These are phyloP conservation scores for Chaetoderma sp. DNA, from an alignment of 2,888 invertebrate genomes.

Conservation along the genomic window DNA sequence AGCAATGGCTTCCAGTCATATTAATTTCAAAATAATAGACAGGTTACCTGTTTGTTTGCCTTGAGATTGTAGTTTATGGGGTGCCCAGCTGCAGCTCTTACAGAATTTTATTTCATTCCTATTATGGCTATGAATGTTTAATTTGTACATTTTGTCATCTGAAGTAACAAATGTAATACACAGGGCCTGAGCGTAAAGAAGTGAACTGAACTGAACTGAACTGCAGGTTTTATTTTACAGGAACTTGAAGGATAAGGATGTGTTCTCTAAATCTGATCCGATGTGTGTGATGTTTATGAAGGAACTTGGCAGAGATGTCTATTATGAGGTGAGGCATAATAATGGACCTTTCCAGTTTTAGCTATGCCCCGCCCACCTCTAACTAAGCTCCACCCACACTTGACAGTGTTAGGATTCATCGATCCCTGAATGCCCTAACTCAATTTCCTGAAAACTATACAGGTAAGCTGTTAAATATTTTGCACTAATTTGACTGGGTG, in stretches of 20 bases:
- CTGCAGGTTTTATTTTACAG: constrained; percentile 58
- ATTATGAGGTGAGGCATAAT: constrained; percentile 60
- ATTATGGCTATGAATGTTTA: neutral
- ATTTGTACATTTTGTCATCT: neutral
- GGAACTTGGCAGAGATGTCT: constrained; percentile 49
- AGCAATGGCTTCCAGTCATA: too few species aligned
- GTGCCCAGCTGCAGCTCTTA: neutral
- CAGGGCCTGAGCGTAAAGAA: neutral
- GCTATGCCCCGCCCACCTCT: too few species aligned
- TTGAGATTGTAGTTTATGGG: too few species aligned
- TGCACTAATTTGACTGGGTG: too few species aligned
- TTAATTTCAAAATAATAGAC: too few species aligned
- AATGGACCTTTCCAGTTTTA: too few species aligned
- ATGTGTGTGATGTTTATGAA: constrained; percentile 69
- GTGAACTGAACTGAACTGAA: neutral
- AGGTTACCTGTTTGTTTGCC: too few species aligned
- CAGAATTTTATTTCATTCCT: neutral
- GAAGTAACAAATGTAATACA: neutral
- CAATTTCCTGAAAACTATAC: too few species aligned
- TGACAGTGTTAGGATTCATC: too few species aligned
- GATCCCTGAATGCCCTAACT: too few species aligned
- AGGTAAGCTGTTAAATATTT: too few species aligned
- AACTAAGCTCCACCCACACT: too few species aligned
- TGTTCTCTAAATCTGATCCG: constrained; percentile 74
- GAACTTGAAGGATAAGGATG: constrained; percentile 71